A percentile compares a stretch with the other conserved stretches of the same genome.
Conservation (phyloP, 2,888 invertebrate species). For the Pyrochroa serraticornis region DNA sequence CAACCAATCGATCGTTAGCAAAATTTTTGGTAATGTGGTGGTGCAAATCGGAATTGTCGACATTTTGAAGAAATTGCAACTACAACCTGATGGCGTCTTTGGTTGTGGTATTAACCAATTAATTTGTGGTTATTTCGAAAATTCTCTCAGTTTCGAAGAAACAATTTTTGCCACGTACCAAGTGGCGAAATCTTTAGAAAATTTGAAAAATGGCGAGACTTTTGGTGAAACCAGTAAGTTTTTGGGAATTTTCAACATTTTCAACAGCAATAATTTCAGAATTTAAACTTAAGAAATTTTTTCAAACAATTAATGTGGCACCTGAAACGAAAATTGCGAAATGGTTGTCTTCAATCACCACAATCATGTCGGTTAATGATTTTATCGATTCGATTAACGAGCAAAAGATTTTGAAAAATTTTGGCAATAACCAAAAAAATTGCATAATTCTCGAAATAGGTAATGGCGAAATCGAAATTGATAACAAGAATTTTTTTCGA, state of each 20-base stretch:
- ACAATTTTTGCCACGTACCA: neutral
- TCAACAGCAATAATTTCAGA: too few species aligned
- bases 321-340: too few species aligned
- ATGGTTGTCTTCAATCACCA: too few species aligned
- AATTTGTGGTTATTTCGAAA: constrained; percentile 1
- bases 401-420: too few species aligned
- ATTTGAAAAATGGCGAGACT: neutral
- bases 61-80: neutral
- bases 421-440: neutral
- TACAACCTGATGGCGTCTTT: neutral
- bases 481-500: neutral
- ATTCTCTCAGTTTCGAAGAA: neutral
- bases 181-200: neutral
- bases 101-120: neutral
- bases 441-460: neutral
- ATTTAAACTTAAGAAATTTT: neutral
- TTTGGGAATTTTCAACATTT: too few species aligned
- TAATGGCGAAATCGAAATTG: neutral
- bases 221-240: neutral
- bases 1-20: neutral
- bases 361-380: too few species aligned
- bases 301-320: neutral
- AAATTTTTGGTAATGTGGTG: neutral
- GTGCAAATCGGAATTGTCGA: constrained; percentile 5
- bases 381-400: neutral